Evolutionary conservation across 2,797 vertebrate genomes (phyloP).

Genomic region (Eulemur mongoz): DNA sequence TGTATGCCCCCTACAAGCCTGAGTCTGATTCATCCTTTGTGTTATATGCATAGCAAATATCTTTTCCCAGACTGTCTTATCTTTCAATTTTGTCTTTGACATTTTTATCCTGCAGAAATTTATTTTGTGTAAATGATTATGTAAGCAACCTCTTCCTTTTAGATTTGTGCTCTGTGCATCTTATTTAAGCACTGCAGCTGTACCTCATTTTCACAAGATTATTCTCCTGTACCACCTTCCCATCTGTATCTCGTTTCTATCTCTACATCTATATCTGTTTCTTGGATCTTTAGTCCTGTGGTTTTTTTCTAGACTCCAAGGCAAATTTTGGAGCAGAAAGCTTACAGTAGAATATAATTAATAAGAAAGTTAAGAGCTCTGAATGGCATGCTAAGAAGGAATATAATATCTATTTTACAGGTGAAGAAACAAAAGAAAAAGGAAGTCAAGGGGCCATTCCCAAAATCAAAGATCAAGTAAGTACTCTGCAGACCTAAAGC

Average conservation of each 20-base stretch:
- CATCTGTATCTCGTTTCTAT: background rate
- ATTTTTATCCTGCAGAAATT: conserved; percentile 25
- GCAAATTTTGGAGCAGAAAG: conserved; percentile 44
- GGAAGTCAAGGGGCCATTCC: conserved; percentile 19
- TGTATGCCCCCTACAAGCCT: background rate
- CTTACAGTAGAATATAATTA: conserved; percentile 5
- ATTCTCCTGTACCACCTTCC: background rate
- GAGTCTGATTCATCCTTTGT: conserved; percentile 31
- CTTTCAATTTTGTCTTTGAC: conserved; percentile 41
- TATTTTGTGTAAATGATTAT: conserved; percentile 31
- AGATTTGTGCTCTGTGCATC: background rate
- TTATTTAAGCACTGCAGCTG: background rate
- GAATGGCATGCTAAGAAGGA: conserved; percentile 29
- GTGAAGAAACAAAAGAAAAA: conserved; percentile 68
- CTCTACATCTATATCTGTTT: background rate
- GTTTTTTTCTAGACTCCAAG: background rate
- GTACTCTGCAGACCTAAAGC: conserved; percentile 6
- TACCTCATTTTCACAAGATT: background rate
- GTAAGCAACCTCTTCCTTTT: background rate
- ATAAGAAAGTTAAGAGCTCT: conserved; percentile 36
- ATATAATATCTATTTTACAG: conserved; percentile 67
- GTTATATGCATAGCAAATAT: background rate
- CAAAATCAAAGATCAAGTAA: conserved; percentile 67
- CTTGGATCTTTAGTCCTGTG: background rate
- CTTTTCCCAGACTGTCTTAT: conserved; percentile 24